Conservation (phyloP, 2,797 vertebrate species). For the Fistularia tabacaria region DNA sequence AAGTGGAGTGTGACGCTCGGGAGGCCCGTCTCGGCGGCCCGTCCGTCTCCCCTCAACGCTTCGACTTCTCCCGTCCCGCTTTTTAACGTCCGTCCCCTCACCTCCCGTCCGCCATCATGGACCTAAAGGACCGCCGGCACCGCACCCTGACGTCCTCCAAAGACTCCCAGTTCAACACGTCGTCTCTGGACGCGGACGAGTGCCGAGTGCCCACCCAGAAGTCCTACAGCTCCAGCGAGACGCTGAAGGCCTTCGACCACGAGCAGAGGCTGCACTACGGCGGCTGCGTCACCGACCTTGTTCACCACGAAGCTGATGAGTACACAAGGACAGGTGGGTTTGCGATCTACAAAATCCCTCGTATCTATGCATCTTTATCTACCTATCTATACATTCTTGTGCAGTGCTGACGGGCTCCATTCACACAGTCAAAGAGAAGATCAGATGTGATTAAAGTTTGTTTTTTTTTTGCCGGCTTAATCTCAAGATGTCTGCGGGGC, state of each 20-base stretch:
- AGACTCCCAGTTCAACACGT: conserved; percentile 89
- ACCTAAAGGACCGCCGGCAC: conserved; percentile 90
- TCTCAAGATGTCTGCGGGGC: neutral
- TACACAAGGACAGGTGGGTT: conserved; percentile 91
- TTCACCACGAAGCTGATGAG: conserved; percentile 94
- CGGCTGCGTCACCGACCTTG: conserved; percentile 88
- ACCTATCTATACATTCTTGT: too few relatives aligned
- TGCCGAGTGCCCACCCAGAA: conserved; percentile 96
- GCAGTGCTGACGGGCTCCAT: neutral
- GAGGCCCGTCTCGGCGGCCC: conserved; percentile 50
- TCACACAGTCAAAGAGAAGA: conserved; percentile 23
- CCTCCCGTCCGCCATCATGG: conserved; percentile 73
- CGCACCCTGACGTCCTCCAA: conserved; percentile 91
- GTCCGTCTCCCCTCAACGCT: conserved; percentile 31
- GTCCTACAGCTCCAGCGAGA: conserved; percentile 98
- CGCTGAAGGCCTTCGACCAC: conserved; percentile 94
- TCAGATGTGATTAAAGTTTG: neutral
- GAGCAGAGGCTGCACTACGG: conserved; percentile 93
- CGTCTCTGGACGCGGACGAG: conserved; percentile 89
- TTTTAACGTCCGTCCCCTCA: neutral
- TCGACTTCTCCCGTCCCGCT: conserved; percentile 8
- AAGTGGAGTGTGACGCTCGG: conserved; percentile 57
- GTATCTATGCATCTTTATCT: too few relatives aligned
- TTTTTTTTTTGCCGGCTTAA: neutral
- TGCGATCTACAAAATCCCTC: neutral